phyloP scores from a whole-genome alignment of 2,888 invertebrate genomes.

The Brenthis daphne region DNA sequence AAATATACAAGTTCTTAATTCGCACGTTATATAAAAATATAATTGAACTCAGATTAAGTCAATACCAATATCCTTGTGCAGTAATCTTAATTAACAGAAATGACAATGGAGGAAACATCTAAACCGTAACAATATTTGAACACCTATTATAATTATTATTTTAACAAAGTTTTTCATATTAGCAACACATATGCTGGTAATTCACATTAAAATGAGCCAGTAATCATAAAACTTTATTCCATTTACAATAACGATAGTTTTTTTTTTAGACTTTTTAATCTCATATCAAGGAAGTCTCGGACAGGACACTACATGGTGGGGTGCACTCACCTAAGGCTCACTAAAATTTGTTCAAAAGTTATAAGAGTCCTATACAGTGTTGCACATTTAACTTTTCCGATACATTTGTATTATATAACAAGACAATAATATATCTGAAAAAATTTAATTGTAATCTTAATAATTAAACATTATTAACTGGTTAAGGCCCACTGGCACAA shows the following conservation, averaged over 20 bases:
- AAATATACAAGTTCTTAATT: conserved; percentile 79
- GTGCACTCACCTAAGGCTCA: conserved; percentile 74
- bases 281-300: conserved; percentile 59
- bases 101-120: conserved; percentile 74
- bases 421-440: conserved; percentile 83
- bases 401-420: conserved; percentile 83
- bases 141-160: conserved; percentile 78
- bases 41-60: conserved; percentile 80
- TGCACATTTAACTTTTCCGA: conserved; percentile 69
- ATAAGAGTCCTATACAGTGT: conserved; percentile 65
- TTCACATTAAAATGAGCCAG: conserved; percentile 76
- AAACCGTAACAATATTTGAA: conserved; percentile 81
- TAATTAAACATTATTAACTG: conserved; percentile 79
- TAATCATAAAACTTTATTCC: conserved; percentile 75
- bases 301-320: conserved; percentile 59
- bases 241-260: conserved; percentile 79
- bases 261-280: conserved; percentile 65
- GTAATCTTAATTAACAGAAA: conserved; percentile 76
- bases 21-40: conserved; percentile 81
- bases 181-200: conserved; percentile 73
- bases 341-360: conserved; percentile 69
- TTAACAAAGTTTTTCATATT: conserved; percentile 74
- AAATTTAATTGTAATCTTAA: conserved; percentile 79
- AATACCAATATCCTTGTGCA: conserved; percentile 82
- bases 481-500: conserved; percentile 72